Evolutionary conservation across 2,888 invertebrate species (phyloP), one percentile per base, ranked within the genome.

Genomic region (Epirrhoe tristata): DNA sequence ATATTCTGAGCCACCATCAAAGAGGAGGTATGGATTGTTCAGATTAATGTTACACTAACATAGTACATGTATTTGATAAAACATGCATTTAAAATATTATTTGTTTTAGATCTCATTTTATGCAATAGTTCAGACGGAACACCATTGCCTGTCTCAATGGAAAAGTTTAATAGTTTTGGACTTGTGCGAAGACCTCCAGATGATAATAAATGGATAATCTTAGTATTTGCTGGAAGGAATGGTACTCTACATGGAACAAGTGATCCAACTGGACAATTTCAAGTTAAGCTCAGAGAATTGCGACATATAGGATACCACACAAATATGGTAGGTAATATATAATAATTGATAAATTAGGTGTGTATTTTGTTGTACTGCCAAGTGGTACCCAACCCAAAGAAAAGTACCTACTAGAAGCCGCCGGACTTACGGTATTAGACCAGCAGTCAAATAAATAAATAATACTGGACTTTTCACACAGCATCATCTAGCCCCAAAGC

Each of bases 1-100:
- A 96, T 81, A 85, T 97, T 69, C 80, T 97, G 70, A 96, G 97
- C 7, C 96, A 97, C 77, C 95, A 94, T 80, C 91, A 94, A 73
- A 93, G 94, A 83, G 94, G 95, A 80, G 95, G 95, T 95, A 74
- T 7, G 39, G 12, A 10, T 12, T 36, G 36, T 43, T 43, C 12
- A 10, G 12, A 12, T 12, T 5, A 1, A 10, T 12, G 8, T 43
- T 43, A 43, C 12, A 12, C 12, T n/a, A n/a, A n/a, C n/a, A n/a
- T n/a, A n/a, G n/a, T n/a, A n/a, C 39, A 4, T 12, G 12, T 43
- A 12, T 2, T 12, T 43, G 5, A 36, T 36, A 8, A 43, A 43
- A 43, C 39, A 43, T 32, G 6, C 16, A 57, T 12, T 58, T 12
- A 55, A 52, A 58, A 17, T 61, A 52, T 56, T 64, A 57, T 56